phyloP scores from a whole-genome alignment of 2,888 invertebrate genomes.

The Malachius bipustulatus region DNA sequence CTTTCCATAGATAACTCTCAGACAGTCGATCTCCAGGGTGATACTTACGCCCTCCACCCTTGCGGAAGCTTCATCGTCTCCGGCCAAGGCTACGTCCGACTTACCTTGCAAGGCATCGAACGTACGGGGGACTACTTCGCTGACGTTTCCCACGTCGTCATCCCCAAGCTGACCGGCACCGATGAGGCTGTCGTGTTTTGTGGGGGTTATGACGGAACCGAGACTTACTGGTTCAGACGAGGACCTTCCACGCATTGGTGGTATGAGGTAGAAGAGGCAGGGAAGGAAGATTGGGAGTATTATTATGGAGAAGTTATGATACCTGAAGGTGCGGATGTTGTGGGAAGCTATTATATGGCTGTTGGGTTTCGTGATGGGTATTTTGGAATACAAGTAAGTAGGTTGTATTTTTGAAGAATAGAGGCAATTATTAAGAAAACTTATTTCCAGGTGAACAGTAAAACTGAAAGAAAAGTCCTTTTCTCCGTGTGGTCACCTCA shows the following conservation, averaged over 20 bases:
- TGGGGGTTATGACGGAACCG: not conserved
- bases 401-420: not conserved
- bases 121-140: not conserved
- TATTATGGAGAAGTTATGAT: not conserved
- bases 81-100: not conserved
- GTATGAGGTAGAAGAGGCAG: not conserved
- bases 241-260: not conserved
- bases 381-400: not conserved
- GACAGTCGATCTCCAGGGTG: too few species aligned
- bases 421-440: not conserved
- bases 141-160: not conserved
- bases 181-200: not conserved
- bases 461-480: not conserved
- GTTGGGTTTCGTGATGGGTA: not conserved
- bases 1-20: too few species aligned
- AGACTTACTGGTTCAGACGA: not conserved
- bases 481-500: constrained; percentile 1
- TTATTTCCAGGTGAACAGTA: not conserved
- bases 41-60: not conserved
- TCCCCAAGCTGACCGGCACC: not conserved
- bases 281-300: not conserved
- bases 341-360: not conserved
- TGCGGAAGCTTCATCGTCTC: not conserved
- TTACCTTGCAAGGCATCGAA: not conserved
- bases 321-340: not conserved